Conservation (phyloP, 2,888 invertebrate species). For the Xestia xanthographa region DNA sequence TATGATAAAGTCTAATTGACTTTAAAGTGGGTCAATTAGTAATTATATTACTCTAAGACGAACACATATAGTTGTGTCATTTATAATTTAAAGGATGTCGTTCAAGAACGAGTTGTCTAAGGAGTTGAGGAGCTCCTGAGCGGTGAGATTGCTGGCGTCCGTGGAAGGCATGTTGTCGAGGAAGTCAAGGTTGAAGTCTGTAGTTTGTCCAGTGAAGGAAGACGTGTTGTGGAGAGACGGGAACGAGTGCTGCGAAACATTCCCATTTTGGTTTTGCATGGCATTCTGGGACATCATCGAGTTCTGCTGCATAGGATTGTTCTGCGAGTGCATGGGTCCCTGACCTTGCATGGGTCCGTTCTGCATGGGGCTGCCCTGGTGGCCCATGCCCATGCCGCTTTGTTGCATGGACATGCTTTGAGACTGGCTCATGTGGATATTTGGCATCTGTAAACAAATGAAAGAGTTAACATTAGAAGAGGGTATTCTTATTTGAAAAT, state of each 20-base stretch:
- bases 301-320: constrained; percentile 73
- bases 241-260: constrained; percentile 73
- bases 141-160: constrained; percentile 94
- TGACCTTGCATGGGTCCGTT: constrained; percentile 74
- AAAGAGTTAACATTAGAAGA: neutral
- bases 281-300: constrained; percentile 77
- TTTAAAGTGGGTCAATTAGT: constrained; percentile 70
- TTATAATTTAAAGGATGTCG: constrained; percentile 89
- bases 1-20: constrained; percentile 72
- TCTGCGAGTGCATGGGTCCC: constrained; percentile 72
- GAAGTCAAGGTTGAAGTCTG: constrained; percentile 96
- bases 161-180: constrained; percentile 95
- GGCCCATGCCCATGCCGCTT: constrained; percentile 77
- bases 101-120: constrained; percentile 94
- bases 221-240: constrained; percentile 83
- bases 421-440: constrained; percentile 93
- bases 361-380: constrained; percentile 77
- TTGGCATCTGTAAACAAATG: constrained; percentile 89
- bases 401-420: constrained; percentile 91
- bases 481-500: neutral
- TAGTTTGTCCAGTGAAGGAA: constrained; percentile 87
- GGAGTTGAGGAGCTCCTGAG: constrained; percentile 95
- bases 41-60: constrained; percentile 61
- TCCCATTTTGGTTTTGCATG: constrained; percentile 69
- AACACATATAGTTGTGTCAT: constrained; percentile 50